These are phyloP conservation scores for Metacarcinus magister DNA, from an alignment of 2,888 invertebrate species.

Conservation along the genomic window DNA sequence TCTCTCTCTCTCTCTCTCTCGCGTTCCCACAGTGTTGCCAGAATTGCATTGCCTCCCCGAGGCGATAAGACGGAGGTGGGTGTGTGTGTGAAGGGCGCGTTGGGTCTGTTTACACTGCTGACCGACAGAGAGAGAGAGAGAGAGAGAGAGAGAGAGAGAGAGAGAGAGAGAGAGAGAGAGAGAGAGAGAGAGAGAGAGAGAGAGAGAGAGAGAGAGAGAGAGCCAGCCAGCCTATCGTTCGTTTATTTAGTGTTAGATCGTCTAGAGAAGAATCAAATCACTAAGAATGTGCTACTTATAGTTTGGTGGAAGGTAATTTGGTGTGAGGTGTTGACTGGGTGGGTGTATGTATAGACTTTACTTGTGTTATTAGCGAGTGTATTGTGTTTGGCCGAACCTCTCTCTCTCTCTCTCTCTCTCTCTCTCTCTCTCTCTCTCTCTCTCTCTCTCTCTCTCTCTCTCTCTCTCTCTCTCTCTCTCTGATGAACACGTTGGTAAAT, in stretches of 20 bases:
- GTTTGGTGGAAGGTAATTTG: too few species aligned
- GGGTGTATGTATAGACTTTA: too few species aligned
- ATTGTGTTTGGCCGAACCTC: neutral
- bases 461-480: conserved; percentile 34
- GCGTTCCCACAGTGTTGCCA: neutral
- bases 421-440: conserved; percentile 38
- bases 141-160: neutral
- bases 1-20: too few species aligned
- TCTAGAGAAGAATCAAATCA: too few species aligned
- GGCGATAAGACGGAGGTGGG: neutral
- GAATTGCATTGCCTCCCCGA: neutral
- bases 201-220: neutral
- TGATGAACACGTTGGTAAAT: neutral
- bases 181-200: neutral
- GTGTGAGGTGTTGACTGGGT: too few species aligned
- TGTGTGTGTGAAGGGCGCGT: neutral
- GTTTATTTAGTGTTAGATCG: too few species aligned
- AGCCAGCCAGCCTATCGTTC: neutral
- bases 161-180: neutral
- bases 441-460: conserved; percentile 12
- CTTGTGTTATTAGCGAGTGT: neutral
- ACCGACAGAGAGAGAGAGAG: neutral
- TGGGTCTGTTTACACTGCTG: neutral
- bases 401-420: conserved; percentile 17
- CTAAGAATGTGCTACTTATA: too few species aligned